These are phyloP conservation scores for Pristionchus japonicus DNA, from an alignment of 2,888 invertebrate species.

Conservation along the genomic window DNA sequence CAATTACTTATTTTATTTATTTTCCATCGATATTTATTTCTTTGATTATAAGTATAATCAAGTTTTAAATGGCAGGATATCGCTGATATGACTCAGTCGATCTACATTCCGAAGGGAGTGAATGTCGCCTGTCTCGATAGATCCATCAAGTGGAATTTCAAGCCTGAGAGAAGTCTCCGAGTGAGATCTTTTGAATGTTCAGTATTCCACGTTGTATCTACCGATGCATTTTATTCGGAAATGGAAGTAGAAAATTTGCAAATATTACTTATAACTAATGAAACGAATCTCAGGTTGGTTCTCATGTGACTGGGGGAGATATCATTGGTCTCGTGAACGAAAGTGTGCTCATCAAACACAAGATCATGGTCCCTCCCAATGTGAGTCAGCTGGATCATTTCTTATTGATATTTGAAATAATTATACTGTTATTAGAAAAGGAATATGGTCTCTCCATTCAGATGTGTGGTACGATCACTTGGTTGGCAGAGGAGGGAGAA, in stretches of 20 bases:
- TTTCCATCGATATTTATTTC: too few species aligned
- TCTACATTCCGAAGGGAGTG: conserved; percentile 99
- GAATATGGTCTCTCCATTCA: too few species aligned
- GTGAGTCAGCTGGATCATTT: conserved; percentile 94
- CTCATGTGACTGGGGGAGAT: conserved; percentile 95
- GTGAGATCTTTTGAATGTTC: neutral
- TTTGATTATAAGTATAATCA: too few species aligned
- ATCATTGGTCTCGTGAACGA: conserved; percentile 95
- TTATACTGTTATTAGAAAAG: too few species aligned
- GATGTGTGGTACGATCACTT: neutral
- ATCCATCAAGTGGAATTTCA: conserved; percentile 89
- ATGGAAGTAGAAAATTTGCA: too few species aligned
- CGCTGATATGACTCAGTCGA: conserved; percentile 90
- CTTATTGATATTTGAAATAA: conserved; percentile 86
- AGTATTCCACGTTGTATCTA: too few species aligned
- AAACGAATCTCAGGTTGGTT: conserved; percentile 89
- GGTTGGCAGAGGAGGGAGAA: neutral
- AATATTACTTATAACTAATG: too few species aligned
- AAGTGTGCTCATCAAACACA: conserved; percentile 96
- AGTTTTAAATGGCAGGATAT: conserved; percentile 84
- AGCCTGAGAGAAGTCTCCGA: conserved; percentile 78
- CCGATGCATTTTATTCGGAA: too few species aligned
- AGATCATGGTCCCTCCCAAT: conserved; percentile 92
- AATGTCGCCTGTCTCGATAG: conserved; percentile 87
- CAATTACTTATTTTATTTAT: too few species aligned